phyloP scores from a whole-genome alignment of 2,113 vertebrate species.

The Eulemur rufifrons region DNA sequence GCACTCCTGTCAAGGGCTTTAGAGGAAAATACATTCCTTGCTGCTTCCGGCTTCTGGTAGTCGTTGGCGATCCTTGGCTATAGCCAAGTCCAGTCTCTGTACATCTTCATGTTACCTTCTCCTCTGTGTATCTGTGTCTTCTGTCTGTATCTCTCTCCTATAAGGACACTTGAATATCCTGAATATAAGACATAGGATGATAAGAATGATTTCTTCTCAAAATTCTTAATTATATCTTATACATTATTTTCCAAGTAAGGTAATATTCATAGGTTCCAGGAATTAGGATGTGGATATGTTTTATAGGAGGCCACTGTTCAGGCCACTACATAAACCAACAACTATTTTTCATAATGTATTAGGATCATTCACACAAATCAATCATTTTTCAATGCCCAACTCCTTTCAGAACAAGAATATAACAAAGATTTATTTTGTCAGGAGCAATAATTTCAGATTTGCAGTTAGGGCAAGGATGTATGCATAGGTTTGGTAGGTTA shows the following conservation, averaged over 20 bases:
- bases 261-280: neutral
- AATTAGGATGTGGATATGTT: neutral
- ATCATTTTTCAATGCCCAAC: neutral
- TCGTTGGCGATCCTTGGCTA: neutral
- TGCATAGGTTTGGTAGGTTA: neutral
- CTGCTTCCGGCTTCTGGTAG: neutral
- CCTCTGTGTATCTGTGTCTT: neutral
- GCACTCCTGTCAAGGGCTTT: fast-evolving
- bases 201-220: neutral
- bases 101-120: neutral
- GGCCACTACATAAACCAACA: neutral
- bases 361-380: neutral
- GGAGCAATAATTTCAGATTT: neutral
- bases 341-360: neutral
- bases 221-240: neutral
- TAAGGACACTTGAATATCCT: neutral
- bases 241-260: neutral
- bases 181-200: neutral
- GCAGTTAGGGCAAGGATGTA: neutral
- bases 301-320: neutral
- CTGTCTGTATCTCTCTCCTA: neutral
- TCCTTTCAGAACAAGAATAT: neutral
- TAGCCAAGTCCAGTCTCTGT: neutral
- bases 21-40: neutral
- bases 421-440: neutral